Evolutionary conservation across 2,797 vertebrate genomes (phyloP).

Genomic region (Lophotriccus pileatus): DNA sequence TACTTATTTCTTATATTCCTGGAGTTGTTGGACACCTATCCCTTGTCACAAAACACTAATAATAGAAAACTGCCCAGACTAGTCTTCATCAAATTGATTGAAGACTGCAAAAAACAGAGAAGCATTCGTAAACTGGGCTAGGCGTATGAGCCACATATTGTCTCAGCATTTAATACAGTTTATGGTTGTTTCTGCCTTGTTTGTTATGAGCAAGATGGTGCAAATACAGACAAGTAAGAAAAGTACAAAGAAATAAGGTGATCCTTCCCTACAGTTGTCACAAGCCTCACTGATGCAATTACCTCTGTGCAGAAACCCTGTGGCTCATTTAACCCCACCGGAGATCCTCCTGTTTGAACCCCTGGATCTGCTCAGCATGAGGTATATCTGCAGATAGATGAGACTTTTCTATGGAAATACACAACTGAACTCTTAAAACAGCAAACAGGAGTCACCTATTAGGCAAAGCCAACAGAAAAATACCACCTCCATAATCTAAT

Average conservation of each 20-base stretch:
- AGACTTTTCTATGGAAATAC: not conserved
- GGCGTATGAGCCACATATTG: not conserved
- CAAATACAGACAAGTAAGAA: not conserved
- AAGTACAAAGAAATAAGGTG: not conserved
- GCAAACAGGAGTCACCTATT: not conserved
- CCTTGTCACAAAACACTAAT: not conserved
- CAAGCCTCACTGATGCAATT: not conserved
- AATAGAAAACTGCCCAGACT: not conserved
- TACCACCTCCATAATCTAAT: not conserved
- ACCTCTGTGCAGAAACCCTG: not conserved
- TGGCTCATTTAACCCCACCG: not conserved
- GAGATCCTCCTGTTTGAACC: not conserved
- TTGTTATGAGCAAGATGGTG: not conserved
- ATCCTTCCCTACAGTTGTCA: not conserved
- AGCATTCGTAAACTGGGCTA: not conserved
- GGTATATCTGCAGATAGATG: not conserved
- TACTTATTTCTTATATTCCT: not conserved
- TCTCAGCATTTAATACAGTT: not conserved
- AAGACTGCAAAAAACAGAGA: not conserved
- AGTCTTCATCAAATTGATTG: not conserved
- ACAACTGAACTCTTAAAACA: not conserved
- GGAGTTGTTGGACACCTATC: not conserved
- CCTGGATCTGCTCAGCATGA: not conserved
- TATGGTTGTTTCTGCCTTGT: not conserved
- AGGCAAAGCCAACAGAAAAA: not conserved